Conservation (phyloP, 1,140 invertebrate genomes). For the Batillaria attramentaria region DNA sequence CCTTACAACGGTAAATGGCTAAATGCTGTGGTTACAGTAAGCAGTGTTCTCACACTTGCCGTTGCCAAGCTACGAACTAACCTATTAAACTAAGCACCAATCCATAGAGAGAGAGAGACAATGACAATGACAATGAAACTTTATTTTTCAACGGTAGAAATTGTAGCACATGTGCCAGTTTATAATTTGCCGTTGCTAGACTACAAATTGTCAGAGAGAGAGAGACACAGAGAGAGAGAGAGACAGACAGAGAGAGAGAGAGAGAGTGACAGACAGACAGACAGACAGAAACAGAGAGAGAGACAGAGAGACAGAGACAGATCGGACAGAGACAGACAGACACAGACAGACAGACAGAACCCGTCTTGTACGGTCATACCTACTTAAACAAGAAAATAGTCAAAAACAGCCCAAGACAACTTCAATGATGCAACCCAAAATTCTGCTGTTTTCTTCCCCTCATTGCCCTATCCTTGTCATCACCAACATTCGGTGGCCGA, state of each 20-base stretch:
- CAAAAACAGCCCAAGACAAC: too few relatives aligned
- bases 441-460: not conserved
- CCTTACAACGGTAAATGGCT: too few relatives aligned
- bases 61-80: too few relatives aligned
- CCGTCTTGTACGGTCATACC: not conserved
- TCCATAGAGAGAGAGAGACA: constrained; percentile 9
- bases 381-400: not conserved
- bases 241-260: not conserved
- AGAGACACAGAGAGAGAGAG: constrained; percentile 12
- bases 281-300: not conserved
- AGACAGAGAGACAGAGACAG: not conserved
- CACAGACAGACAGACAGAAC: constrained; percentile 1
- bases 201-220: constrained; percentile 6
- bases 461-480: not conserved
- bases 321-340: not conserved
- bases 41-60: not conserved
- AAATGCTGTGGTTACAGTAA: too few relatives aligned
- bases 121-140: not conserved
- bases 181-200: too few relatives aligned
- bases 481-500: too few relatives aligned
- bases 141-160: too few relatives aligned
- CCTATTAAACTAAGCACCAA: too few relatives aligned
- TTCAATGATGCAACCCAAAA: not conserved
- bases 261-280: not conserved
- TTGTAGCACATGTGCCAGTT: too few relatives aligned